A percentile compares a stretch with the other conserved stretches of the same genome.
Evolutionary conservation across 2,113 vertebrate genomes (phyloP).

Genomic region (Nymphicus hollandicus): DNA sequence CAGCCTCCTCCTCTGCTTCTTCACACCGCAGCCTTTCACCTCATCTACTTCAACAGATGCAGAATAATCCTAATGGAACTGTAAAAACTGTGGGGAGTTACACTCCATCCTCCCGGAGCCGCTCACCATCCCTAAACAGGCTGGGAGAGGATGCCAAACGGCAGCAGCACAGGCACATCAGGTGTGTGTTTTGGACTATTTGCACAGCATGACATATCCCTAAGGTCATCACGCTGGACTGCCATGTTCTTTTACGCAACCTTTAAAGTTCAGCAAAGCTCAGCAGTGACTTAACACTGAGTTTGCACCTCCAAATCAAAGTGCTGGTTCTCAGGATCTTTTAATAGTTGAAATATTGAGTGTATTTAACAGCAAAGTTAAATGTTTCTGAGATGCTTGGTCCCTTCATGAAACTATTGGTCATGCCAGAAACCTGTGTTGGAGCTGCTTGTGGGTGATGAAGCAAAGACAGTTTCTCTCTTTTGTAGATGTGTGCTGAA

Average conservation of each 20-base stretch:
- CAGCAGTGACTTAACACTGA: background rate
- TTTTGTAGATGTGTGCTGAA: background rate
- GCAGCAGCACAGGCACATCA: conserved; percentile 80
- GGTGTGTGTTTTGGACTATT: conserved; percentile 68
- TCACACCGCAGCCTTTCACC: conserved; percentile 93
- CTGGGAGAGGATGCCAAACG: conserved; percentile 86
- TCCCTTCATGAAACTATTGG: background rate
- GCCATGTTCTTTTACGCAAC: background rate
- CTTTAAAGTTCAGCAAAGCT: background rate
- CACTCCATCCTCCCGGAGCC: conserved; percentile 79
- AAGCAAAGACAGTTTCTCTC: background rate
- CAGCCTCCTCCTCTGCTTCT: conserved; percentile 74
- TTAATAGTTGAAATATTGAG: background rate
- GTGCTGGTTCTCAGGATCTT: background rate
- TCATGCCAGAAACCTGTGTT: background rate
- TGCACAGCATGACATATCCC: background rate
- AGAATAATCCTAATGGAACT: conserved; percentile 87
- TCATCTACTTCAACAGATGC: conserved; percentile 89
- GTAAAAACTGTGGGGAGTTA: conserved; percentile 84
- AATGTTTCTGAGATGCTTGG: background rate
- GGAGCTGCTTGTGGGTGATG: background rate
- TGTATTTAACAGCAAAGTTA: background rate
- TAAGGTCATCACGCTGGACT: background rate
- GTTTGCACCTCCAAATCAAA: background rate
- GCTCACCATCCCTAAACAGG: conserved; percentile 90